A percentile compares a stretch with the other conserved stretches of the same genome.
Conservation (phyloP, 2,113 vertebrate species). For the Bettongia penicillata region DNA sequence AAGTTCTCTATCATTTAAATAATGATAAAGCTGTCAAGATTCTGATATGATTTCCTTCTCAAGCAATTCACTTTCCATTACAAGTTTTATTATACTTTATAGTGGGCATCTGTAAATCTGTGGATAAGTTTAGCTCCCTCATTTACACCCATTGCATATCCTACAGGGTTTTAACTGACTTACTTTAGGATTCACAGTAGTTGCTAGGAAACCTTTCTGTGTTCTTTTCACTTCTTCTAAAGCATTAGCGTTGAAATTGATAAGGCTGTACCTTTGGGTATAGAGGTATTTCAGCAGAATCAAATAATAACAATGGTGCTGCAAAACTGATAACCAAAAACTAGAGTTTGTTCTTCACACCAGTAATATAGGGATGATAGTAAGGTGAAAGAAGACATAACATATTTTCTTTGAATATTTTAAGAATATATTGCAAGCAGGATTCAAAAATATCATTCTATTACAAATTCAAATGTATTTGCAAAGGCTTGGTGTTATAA, state of each 20-base stretch:
- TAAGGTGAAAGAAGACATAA: conserved; percentile 52
- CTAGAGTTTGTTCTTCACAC: conserved; percentile 71
- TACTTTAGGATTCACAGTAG: conserved; percentile 83
- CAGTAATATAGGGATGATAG: conserved; percentile 77
- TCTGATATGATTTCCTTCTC: conserved; percentile 82
- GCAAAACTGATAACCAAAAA: conserved; percentile 74
- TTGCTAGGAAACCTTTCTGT: conserved; percentile 87
- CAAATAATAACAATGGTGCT: conserved; percentile 80
- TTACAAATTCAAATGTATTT: background rate
- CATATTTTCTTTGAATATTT: conserved; percentile 67
- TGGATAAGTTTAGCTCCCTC: conserved; percentile 67
- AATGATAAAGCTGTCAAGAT: conserved; percentile 80
- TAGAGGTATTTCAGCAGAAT: conserved; percentile 82
- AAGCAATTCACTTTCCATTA: conserved; percentile 79
- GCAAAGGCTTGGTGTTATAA: background rate
- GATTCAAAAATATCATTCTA: background rate
- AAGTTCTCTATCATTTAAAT: conserved; percentile 80
- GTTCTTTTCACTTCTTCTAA: conserved; percentile 84
- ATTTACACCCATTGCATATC: conserved; percentile 82
- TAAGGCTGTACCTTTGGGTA: conserved; percentile 82
- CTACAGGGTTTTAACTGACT: conserved; percentile 84
- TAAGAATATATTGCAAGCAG: conserved; percentile 60
- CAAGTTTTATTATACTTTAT: conserved; percentile 81
- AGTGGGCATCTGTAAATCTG: conserved; percentile 80
- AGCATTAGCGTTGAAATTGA: conserved; percentile 84